A percentile compares a stretch with the other conserved stretches of the same genome.
These are phyloP conservation scores for Ephestia elutella DNA, from an alignment of 1,140 invertebrate genomes.

Conservation along the genomic window DNA sequence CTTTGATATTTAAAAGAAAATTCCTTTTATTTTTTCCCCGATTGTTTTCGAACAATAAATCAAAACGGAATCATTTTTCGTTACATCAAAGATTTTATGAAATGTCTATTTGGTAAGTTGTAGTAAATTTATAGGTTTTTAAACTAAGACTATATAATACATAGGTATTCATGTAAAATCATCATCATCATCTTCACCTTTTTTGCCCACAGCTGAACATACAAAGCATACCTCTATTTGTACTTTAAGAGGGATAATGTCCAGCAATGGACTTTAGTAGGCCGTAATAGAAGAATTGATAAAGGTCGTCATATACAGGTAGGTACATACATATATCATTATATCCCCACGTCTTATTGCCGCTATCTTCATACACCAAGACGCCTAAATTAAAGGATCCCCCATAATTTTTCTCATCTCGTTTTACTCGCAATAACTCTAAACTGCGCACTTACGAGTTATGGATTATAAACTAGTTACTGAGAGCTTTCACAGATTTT, in stretches of 20 bases:
- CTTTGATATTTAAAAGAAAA: not conserved
- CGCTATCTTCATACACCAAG: not conserved
- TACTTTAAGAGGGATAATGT: no score
- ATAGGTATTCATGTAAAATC: no score
- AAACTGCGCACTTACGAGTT: conserved; percentile 26
- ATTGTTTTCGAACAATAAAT: not conserved
- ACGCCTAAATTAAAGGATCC: not conserved
- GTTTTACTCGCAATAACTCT: conserved; percentile 21
- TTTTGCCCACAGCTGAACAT: no score
- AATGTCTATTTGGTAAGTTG: not conserved
- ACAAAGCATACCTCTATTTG: no score
- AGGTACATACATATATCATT: no score
- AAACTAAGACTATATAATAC: no score
- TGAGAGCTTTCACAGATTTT: conserved; percentile 40
- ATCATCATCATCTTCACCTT: no score
- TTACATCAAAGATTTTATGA: not conserved
- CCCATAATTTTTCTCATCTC: conserved; percentile 4
- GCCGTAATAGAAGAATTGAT: no score
- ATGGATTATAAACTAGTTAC: conserved; percentile 38
- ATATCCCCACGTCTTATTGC: no score
- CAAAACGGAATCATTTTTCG: not conserved
- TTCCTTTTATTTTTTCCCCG: not conserved
- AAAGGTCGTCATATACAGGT: no score
- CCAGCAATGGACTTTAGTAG: no score
- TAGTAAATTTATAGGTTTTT: no score